Evolutionary conservation across 2,888 invertebrate genomes (phyloP), one percentile per base, ranked within the genome.

Genomic region (Liopterus haemorrhoidalis): DNA sequence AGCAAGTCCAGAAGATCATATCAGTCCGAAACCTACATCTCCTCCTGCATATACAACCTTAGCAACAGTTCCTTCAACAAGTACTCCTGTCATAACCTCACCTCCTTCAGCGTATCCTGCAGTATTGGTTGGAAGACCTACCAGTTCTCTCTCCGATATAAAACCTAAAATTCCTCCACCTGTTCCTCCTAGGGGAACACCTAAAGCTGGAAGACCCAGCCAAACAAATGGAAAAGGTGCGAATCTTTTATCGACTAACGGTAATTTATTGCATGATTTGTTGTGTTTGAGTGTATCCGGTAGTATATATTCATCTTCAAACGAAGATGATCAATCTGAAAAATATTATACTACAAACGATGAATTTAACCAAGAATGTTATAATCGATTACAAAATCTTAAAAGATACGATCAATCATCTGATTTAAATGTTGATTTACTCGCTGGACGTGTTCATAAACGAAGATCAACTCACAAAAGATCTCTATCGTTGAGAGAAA

Each of bases 131-230:
- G 82, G 83, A 59, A 65, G 75, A 56, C 58, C 58, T 52, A 55
- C 60, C 50, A 68, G 64, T 46, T 66, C 65, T 54, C 74, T 77
- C 28, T 73, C 74, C 55, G 70, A 70, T 48, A 62, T 69, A 40
- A 85, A 85, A 68, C 76, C 82, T 57, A 83, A 85, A 67, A 80
- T 89, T 27, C 90, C 90, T 28, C 91, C 91, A 41, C 91, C 91
- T 15, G 90, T 91, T 39, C 90, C 90, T 41, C 90, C 90, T 3
- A 73, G 90, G 58, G 87, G 87, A 45, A 84, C 85, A 18, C 85
- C 83, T 30, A 81, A 81, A 65, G 68, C 72, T 46, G 78, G 77
- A 66, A 70, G 76, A 24, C 73, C 73, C 28, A 71, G 70, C 35
- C 71, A 67, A 45, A 57, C 56, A 43, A 49, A 52, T 44, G 62